phyloP scores from a whole-genome alignment of 1,140 invertebrate genomes.

The Eulimnadia texana region DNA sequence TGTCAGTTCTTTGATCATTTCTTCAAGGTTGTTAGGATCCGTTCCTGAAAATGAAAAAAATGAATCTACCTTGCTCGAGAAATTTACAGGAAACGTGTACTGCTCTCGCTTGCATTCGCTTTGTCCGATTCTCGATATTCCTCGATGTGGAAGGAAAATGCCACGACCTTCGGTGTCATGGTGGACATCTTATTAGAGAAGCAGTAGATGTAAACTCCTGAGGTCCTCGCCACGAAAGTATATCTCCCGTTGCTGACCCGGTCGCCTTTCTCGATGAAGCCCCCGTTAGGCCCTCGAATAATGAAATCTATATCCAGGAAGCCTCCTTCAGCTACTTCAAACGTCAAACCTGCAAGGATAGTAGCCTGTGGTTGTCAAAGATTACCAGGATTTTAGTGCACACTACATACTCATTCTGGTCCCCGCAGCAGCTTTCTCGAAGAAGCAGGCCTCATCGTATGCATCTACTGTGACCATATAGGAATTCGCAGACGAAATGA shows the following conservation, averaged over 20 bases:
- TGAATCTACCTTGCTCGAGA: background rate
- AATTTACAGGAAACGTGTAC: background rate
- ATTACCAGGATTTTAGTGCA: conserved; percentile 3
- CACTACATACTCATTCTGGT: conserved; percentile 70
- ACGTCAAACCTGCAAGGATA: conserved; percentile 63
- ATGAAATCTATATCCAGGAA: conserved; percentile 97
- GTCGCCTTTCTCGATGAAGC: conserved; percentile 78
- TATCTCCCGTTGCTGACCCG: conserved; percentile 94
- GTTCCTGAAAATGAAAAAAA: conserved; percentile 26
- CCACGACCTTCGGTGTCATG: conserved; percentile 96
- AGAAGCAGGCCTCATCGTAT: conserved; percentile 98
- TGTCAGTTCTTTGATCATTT: conserved; percentile 92
- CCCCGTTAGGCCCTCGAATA: conserved; percentile 81
- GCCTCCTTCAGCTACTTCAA: conserved; percentile 98
- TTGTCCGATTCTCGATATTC: conserved; percentile 45
- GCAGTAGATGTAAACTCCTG: conserved; percentile 92
- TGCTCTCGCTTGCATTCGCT: background rate
- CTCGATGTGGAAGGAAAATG: conserved; percentile 93
- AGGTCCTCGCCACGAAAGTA: conserved; percentile 85
- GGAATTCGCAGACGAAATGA: conserved; percentile 20
- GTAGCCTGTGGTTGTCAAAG: conserved; percentile 3
- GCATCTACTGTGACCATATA: conserved; percentile 90
- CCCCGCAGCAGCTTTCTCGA: conserved; percentile 68
- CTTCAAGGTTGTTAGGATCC: conserved; percentile 74
- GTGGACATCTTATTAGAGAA: conserved; percentile 99